Conservation (phyloP, 1,140 invertebrate species). For the Theocolax elegans region DNA sequence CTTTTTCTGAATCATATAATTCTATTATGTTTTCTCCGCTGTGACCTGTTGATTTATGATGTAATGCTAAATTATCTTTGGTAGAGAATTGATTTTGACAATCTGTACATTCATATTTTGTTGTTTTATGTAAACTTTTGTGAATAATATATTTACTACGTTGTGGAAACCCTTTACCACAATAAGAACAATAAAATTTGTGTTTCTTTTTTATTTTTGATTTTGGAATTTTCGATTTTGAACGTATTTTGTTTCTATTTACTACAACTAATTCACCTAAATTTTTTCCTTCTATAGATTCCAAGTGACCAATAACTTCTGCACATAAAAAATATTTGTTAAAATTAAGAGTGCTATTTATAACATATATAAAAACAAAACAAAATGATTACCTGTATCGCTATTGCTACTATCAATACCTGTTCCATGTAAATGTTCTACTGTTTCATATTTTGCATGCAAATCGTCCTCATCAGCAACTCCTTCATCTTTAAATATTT, state of each 20-base stretch:
- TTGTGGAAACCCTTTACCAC: constrained; percentile 69
- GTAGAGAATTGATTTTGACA: constrained; percentile 66
- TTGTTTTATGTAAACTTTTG: constrained; percentile 65
- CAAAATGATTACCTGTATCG: constrained; percentile 35
- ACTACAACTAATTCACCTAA: constrained; percentile 73
- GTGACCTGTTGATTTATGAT: constrained; percentile 69
- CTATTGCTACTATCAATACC: constrained; percentile 57
- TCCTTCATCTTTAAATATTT: constrained; percentile 78
- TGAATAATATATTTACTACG: constrained; percentile 66
- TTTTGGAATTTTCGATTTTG: constrained; percentile 67
- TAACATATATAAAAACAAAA: constrained; percentile 10
- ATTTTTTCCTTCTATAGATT: constrained; percentile 71
- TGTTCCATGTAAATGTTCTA: constrained; percentile 47
- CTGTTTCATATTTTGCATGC: constrained; percentile 49
- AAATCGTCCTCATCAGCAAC: constrained; percentile 74
- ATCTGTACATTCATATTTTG: constrained; percentile 67
- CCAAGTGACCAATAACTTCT: constrained; percentile 76
- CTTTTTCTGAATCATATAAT: constrained; percentile 43
- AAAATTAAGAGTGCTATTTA: constrained; percentile 1
- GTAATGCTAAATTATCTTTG: constrained; percentile 64
- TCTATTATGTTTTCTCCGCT: constrained; percentile 62
- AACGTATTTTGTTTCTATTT: constrained; percentile 69
- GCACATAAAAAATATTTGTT: constrained; percentile 34
- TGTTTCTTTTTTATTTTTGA: constrained; percentile 62
- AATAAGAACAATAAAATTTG: constrained; percentile 69